Conservation (phyloP, 2,797 vertebrate species). For the Poliocrania exsul region DNA sequence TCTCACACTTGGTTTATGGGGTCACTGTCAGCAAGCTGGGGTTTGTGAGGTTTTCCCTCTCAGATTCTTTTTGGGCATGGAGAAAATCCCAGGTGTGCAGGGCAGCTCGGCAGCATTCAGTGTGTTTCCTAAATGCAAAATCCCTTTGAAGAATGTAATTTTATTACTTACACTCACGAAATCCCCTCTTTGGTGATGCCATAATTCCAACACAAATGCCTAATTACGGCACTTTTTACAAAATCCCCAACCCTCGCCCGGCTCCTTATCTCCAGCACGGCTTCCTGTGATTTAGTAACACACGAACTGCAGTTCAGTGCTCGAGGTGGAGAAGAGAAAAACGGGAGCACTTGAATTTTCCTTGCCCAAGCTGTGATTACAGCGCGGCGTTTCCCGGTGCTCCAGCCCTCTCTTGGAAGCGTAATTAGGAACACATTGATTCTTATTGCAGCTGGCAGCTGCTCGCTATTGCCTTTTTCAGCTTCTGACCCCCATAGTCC, state of each 20-base stretch:
- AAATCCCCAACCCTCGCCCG: not conserved
- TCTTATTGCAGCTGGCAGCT: slow-evolving; percentile 74
- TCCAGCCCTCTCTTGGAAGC: slow-evolving; percentile 16
- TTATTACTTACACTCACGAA: not conserved
- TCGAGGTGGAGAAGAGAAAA: slow-evolving; percentile 16
- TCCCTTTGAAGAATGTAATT: not conserved
- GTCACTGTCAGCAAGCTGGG: not conserved
- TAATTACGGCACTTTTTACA: not conserved
- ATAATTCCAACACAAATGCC: not conserved
- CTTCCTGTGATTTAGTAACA: slow-evolving; percentile 60
- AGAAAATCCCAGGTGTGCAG: not conserved
- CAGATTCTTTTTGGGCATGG: not conserved
- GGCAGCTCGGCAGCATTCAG: not conserved
- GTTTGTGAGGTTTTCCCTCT: not conserved
- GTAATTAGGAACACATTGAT: slow-evolving; percentile 79
- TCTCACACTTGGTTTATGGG: not conserved
- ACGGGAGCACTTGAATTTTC: slow-evolving; percentile 24
- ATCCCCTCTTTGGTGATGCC: not conserved
- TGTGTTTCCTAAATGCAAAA: not conserved
- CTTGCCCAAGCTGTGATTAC: slow-evolving; percentile 24
- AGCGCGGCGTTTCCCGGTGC: not conserved
- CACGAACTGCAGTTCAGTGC: not conserved
- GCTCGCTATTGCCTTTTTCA: slow-evolving; percentile 75
- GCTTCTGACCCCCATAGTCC: slow-evolving; percentile 75
- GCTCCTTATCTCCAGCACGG: slow-evolving; percentile 51